Base-by-base conservation (phyloP, 2,797 vertebrate species). In the Acanthiza pusilla region DNA sequence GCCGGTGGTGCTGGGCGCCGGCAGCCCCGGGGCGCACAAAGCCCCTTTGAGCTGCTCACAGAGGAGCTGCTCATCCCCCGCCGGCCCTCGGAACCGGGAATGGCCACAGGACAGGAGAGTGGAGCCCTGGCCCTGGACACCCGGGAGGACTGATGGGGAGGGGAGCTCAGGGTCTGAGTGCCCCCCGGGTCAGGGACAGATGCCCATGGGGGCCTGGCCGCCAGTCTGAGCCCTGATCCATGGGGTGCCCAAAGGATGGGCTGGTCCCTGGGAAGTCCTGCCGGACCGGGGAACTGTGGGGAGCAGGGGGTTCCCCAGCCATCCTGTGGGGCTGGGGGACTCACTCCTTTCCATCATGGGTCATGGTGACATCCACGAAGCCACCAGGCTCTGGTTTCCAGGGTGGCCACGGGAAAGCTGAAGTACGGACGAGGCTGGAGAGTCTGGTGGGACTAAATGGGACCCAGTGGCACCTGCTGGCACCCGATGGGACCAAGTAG, bases 21-120 rank as follows among this genome's bases (percentile, higher is more conserved):
- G 80, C 21, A 8, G 91, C 80, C 51, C 80, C 58, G 21, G 71
- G 68, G 60, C 57, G 77, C 93, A 97, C 97, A 97, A 97, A 96
- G 96, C 85, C 65, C 94, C 73, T 97, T 96, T 97, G 93, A 96
- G 63, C 34, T 3, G 23, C 6, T 34, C 85, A 90, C 82, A 85
- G 91, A 96, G 94, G 76, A 82, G 93, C 85, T 78, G 87, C 78
- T 84, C 82, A 78, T 93, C 83, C 68, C 73, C 75, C 16, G 10
- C 38, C 17, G 6, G 65, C 48, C n/a, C 43, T 70, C 18, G 22
- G 91, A 68, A 75, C 54, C 8, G 3, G 65, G 47, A 27, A 19
- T 1, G 38, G 55, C 22, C 83, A 8, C 17, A 3, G 58, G 57
- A 47, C 68, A 25, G 45, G 16, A 54, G 63, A 62, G 60, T 2